Percentiles rank a stretch among this genome's conserved stretches.
These are phyloP conservation scores for Serinus canaria DNA, from an alignment of 2,113 vertebrate species.

Conservation along the genomic window DNA sequence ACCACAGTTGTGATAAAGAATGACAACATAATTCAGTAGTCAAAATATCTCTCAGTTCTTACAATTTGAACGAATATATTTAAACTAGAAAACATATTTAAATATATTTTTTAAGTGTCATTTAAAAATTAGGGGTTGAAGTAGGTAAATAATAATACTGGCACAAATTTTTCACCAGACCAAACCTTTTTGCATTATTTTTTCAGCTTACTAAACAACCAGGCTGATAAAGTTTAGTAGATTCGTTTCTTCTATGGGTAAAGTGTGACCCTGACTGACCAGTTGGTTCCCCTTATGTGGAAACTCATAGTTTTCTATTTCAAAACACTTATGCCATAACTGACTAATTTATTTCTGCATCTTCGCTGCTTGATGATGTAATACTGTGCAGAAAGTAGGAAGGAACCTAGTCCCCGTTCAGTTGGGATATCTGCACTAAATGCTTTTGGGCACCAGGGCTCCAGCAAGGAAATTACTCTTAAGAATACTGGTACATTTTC, in stretches of 20 bases:
- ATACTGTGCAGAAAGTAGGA: background rate
- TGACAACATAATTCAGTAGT: background rate
- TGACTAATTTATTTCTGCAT: background rate
- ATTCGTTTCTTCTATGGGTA: background rate
- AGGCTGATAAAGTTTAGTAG: background rate
- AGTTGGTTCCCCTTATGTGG: background rate
- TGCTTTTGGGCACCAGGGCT: background rate
- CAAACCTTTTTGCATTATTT: fast-evolving
- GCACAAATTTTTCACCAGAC: background rate
- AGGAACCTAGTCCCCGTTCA: background rate
- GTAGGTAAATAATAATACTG: fast-evolving
- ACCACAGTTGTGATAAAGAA: background rate
- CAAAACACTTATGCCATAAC: background rate
- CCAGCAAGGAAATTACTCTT: background rate
- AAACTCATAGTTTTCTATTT: background rate
- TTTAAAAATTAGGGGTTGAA: fast-evolving
- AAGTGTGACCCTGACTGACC: background rate
- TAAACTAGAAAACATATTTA: no score
- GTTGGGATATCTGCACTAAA: background rate
- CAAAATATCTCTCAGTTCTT: background rate
- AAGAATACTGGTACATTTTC: background rate
- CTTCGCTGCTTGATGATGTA: background rate
- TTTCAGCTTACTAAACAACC: background rate
- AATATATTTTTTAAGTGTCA: background rate
- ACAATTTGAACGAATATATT: background rate